Conservation (phyloP, 2,888 invertebrate species). For the Athripsodes cinereus region DNA sequence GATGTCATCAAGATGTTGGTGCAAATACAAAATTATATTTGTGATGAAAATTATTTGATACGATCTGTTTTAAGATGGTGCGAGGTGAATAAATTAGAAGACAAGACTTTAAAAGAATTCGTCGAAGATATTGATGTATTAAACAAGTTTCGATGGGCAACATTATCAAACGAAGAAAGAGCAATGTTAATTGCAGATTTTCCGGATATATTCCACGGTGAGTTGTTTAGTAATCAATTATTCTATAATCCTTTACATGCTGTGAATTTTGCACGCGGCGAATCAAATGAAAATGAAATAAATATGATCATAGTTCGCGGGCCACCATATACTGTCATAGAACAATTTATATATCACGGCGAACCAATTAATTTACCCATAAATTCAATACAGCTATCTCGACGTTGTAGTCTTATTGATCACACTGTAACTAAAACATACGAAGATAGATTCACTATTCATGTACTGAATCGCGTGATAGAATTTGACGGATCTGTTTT, state of each 20-base stretch:
- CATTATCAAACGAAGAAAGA: not conserved
- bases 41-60: conserved; percentile 12
- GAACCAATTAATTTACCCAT: not conserved
- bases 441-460: not conserved
- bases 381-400: not conserved
- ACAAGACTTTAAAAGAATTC: not conserved
- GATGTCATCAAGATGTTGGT: conserved; percentile 13
- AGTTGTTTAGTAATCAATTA: not conserved
- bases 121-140: not conserved
- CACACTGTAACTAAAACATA: not conserved
- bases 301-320: not conserved
- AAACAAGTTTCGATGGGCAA: not conserved
- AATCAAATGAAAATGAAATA: not conserved
- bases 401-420: not conserved
- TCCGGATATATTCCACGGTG: not conserved
- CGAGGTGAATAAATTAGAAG: not conserved
- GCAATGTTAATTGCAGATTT: not conserved
- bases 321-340: not conserved
- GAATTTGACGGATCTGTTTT: not conserved
- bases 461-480: not conserved
- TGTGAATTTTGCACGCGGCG: not conserved
- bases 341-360: not conserved
- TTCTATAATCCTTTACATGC: not conserved
- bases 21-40: conserved; percentile 8
- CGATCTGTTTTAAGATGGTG: conserved; percentile 7